Evolutionary conservation across 2,888 invertebrate genomes (phyloP).

Genomic region (Mimumesa dahlbomi): DNA sequence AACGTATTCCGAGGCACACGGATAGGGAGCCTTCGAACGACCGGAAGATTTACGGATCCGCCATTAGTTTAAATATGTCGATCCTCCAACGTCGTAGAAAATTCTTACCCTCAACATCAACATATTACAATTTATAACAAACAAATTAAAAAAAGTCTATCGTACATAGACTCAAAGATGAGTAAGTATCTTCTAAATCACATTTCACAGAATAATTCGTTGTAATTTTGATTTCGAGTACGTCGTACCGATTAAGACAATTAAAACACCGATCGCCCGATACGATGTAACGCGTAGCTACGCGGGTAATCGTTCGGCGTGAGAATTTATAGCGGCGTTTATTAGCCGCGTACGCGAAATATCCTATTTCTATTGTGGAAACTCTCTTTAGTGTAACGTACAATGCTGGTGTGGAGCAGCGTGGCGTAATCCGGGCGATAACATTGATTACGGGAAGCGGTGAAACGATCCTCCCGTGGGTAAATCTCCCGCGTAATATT

Average conservation of each 20-base stretch:
- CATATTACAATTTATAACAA: too few relatives aligned
- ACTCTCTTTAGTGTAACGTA: conserved; percentile 19
- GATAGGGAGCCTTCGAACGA: not conserved
- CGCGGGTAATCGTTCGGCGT: conserved; percentile 3
- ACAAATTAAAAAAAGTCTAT: too few relatives aligned
- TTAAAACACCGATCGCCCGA: too few relatives aligned
- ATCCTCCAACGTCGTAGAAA: too few relatives aligned
- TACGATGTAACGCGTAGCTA: not conserved
- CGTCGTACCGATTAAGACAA: too few relatives aligned
- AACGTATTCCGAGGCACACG: not conserved
- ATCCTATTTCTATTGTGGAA: conserved; percentile 32
- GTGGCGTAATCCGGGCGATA: conserved; percentile 19
- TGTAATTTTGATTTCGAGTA: too few relatives aligned
- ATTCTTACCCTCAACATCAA: too few relatives aligned
- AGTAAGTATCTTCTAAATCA: too few relatives aligned
- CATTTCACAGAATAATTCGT: too few relatives aligned
- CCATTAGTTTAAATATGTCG: too few relatives aligned
- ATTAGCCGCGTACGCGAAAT: conserved; percentile 7
- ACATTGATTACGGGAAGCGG: conserved; percentile 28
- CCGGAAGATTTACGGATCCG: too few relatives aligned
- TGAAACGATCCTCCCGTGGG: conserved; percentile 24
- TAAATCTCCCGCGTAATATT: conserved; percentile 17
- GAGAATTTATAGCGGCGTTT: conserved; percentile 24
- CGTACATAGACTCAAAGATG: too few relatives aligned
- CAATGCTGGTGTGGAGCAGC: not conserved